Conservation (phyloP, 1,140 invertebrate genomes). For the Atta texana region DNA sequence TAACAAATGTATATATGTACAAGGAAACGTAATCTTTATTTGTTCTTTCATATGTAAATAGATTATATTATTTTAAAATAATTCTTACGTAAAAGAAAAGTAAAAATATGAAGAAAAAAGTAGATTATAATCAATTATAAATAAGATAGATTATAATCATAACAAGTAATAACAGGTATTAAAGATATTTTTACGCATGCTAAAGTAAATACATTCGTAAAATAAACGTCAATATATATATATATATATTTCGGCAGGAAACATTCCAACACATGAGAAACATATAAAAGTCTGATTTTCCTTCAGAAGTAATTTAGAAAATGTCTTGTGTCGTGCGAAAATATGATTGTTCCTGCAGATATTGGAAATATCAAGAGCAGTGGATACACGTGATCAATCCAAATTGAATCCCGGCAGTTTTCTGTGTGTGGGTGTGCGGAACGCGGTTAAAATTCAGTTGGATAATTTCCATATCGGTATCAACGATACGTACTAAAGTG, state of each 20-base stretch:
- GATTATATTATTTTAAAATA: neutral
- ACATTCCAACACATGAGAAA: neutral
- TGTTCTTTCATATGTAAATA: neutral
- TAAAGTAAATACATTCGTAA: neutral
- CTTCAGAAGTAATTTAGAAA: neutral
- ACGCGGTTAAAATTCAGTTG: slow-evolving; percentile 67
- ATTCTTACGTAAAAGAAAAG: slow-evolving; percentile 29
- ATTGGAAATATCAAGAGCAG: slow-evolving; percentile 50
- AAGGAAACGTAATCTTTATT: neutral
- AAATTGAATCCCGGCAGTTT: slow-evolving; percentile 48
- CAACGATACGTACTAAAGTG: slow-evolving; percentile 60
- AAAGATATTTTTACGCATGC: neutral
- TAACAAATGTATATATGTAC: too few species aligned
- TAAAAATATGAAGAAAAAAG: slow-evolving; percentile 32
- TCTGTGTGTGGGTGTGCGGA: neutral
- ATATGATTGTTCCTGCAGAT: slow-evolving; percentile 20
- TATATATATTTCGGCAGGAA: neutral
- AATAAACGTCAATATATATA: neutral
- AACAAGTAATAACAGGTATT: too few species aligned
- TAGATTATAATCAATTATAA: slow-evolving; percentile 24
- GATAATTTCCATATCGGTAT: slow-evolving; percentile 72
- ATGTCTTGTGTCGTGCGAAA: slow-evolving; percentile 35
- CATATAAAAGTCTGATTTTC: neutral
- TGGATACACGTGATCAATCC: slow-evolving; percentile 56
- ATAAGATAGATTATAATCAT: neutral